Percentiles rank a stretch among this genome's conserved stretches.
These are phyloP conservation scores for Drosophila takahashii DNA, from an alignment of 1,140 invertebrate species.

Conservation along the genomic window DNA sequence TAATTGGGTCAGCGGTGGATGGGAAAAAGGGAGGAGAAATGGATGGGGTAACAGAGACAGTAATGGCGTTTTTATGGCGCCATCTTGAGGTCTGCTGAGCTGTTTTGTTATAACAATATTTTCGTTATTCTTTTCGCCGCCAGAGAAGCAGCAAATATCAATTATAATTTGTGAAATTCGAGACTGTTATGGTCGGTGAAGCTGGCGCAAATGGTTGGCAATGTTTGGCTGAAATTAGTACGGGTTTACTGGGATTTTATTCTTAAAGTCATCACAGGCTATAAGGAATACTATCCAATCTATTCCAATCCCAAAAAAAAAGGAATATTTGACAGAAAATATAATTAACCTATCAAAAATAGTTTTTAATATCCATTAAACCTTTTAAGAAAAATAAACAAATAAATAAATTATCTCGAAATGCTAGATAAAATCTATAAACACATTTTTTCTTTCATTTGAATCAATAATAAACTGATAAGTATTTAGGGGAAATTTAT, in stretches of 20 bases:
- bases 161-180: constrained; percentile 65
- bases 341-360: too few relatives aligned
- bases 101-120: constrained; percentile 40
- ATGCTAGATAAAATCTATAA: neutral
- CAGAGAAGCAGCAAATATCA: constrained; percentile 51
- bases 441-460: neutral
- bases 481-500: neutral
- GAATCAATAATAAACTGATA: constrained; percentile 9
- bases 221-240: constrained; percentile 13
- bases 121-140: constrained; percentile 14
- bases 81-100: constrained; percentile 47
- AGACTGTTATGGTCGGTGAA: constrained; percentile 21
- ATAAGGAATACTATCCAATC: neutral
- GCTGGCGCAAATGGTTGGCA: constrained; percentile 34
- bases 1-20: constrained; percentile 58
- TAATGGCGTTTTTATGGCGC: constrained; percentile 61
- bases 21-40: neutral
- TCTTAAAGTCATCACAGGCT: constrained; percentile 1
- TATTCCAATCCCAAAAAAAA: too few relatives aligned
- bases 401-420: too few relatives aligned
- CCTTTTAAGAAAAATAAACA: too few relatives aligned
- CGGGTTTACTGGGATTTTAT: constrained; percentile 9
- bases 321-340: too few relatives aligned
- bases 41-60: constrained; percentile 19
- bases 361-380: too few relatives aligned